These are phyloP conservation scores for Cydia amplana DNA, from an alignment of 1,140 invertebrate genomes.

Conservation along the genomic window DNA sequence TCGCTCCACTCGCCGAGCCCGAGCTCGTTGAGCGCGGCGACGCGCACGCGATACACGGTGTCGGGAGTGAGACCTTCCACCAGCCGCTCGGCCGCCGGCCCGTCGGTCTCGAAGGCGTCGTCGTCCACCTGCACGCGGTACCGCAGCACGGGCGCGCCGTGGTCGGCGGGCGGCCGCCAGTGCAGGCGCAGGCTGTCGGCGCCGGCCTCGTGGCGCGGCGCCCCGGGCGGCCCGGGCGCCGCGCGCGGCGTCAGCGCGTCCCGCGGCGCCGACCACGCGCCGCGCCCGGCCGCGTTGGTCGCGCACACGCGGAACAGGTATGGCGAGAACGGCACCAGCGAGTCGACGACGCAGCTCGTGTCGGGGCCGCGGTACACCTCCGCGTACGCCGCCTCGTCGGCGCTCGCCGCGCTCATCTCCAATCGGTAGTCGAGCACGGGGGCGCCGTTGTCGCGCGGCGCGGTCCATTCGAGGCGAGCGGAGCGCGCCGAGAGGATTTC, in stretches of 20 bases:
- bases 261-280: slow-evolving; percentile 84
- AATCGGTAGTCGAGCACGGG: slow-evolving; percentile 88
- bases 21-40: slow-evolving; percentile 91
- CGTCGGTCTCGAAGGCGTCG: slow-evolving; percentile 80
- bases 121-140: slow-evolving; percentile 89
- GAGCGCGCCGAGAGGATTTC: slow-evolving; percentile 83
- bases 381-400: slow-evolving; percentile 68
- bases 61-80: slow-evolving; percentile 80
- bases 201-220: slow-evolving; percentile 81
- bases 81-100: slow-evolving; percentile 76
- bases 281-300: slow-evolving; percentile 87
- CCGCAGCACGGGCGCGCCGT: slow-evolving; percentile 86
- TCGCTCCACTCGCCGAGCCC: slow-evolving; percentile 89
- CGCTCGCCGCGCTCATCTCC: slow-evolving; percentile 83
- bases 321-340: slow-evolving; percentile 86
- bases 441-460: slow-evolving; percentile 89
- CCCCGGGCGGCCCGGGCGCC: slow-evolving; percentile 84
- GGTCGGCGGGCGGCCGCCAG: slow-evolving; percentile 86
- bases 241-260: slow-evolving; percentile 85
- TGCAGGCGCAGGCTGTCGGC: slow-evolving; percentile 84
- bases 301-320: slow-evolving; percentile 91
- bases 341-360: slow-evolving; percentile 84
- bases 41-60: slow-evolving; percentile 84
- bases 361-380: slow-evolving; percentile 81
- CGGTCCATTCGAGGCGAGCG: slow-evolving; percentile 86